These are phyloP conservation scores for Varanus komodoensis DNA, from an alignment of 2,113 vertebrate species.

Conservation along the genomic window DNA sequence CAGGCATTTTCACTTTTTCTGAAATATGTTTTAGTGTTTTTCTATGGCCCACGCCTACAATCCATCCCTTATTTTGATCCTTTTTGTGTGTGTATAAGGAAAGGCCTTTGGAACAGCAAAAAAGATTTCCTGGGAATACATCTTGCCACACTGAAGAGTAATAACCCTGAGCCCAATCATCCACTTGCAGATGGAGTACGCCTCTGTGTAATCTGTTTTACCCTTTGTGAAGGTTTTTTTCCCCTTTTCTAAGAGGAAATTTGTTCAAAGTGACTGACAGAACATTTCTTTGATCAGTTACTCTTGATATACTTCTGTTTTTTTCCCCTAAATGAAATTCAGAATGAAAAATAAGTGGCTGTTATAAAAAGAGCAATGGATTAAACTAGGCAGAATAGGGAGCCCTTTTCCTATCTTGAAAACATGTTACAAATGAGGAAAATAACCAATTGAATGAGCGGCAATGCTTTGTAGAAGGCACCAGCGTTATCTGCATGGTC, in stretches of 20 bases:
- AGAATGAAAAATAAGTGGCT: not conserved
- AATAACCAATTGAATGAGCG: not conserved
- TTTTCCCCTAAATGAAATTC: not conserved
- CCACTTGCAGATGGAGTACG: not conserved
- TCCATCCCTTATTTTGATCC: not conserved
- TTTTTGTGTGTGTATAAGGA: not conserved
- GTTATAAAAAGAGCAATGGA: slow-evolving; percentile 3
- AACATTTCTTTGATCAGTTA: not conserved
- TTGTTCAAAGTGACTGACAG: not conserved
- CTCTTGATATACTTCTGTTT: not conserved
- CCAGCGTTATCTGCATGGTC: not conserved
- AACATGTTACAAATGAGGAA: not conserved
- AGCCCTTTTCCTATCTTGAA: not conserved
- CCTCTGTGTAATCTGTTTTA: not conserved
- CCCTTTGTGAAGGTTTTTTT: not conserved
- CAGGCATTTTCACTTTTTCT: too few species aligned
- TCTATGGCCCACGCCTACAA: not conserved
- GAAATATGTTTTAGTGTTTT: not conserved
- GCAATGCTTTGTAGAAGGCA: not conserved
- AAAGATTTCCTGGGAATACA: not conserved
- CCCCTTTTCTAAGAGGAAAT: not conserved
- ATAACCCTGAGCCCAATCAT: not conserved
- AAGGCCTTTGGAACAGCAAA: not conserved
- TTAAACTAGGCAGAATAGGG: not conserved
- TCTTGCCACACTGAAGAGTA: not conserved